Conservation (phyloP, 2,888 invertebrate genomes). For the Elegia similella region DNA sequence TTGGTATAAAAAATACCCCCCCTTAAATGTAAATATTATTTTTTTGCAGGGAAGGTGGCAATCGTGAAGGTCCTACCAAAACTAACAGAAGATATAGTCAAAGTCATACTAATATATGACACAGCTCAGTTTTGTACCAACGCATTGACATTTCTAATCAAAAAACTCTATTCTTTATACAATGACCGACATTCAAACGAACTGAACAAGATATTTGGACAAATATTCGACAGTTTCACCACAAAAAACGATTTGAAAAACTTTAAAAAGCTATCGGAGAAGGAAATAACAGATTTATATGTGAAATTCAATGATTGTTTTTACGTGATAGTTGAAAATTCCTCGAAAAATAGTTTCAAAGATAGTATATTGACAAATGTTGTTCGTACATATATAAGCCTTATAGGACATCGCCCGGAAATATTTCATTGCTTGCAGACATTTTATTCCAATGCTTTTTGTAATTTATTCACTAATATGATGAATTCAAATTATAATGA, state of each 20-base stretch:
- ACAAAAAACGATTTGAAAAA: conserved; percentile 40
- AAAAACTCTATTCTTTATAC: conserved; percentile 56
- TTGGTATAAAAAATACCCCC: too few relatives aligned
- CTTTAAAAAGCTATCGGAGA: conserved; percentile 45
- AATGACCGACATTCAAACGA: conserved; percentile 40
- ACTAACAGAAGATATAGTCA: conserved; percentile 50
- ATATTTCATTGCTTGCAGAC: conserved; percentile 59
- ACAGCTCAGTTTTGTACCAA: conserved; percentile 50
- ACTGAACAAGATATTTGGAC: conserved; percentile 39
- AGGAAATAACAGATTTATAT: conserved; percentile 48
- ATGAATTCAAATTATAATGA: conserved; percentile 34
- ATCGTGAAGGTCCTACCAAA: conserved; percentile 57
- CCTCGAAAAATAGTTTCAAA: conserved; percentile 44
- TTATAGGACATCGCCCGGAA: conserved; percentile 48
- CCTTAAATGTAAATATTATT: background rate
- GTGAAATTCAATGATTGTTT: conserved; percentile 58
- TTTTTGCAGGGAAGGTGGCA: conserved; percentile 29
- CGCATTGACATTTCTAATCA: conserved; percentile 50
- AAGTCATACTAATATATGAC: conserved; percentile 54
- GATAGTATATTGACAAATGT: conserved; percentile 36
- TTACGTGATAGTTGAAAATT: conserved; percentile 55
- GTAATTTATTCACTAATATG: conserved; percentile 45
- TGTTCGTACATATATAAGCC: conserved; percentile 35
- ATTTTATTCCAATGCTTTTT: conserved; percentile 53
- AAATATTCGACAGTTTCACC: conserved; percentile 49